A percentile compares a stretch with the other conserved stretches of the same genome.
These are phyloP conservation scores for Epinotia ramella DNA, from an alignment of 2,888 invertebrate genomes.

Conservation along the genomic window DNA sequence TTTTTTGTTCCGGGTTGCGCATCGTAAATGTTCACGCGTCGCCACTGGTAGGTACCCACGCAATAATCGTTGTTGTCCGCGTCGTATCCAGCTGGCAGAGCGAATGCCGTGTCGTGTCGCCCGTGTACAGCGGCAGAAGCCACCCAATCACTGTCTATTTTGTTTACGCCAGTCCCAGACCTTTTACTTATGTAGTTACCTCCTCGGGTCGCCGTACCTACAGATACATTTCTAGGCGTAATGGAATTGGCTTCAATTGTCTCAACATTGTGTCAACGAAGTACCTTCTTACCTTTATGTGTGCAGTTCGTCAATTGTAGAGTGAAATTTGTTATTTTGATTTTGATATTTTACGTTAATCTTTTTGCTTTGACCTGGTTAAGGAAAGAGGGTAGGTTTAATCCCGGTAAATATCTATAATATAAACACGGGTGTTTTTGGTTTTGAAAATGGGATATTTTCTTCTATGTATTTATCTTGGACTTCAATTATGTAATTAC, in stretches of 20 bases:
- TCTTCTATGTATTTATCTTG: too few relatives aligned
- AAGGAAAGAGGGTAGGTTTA: too few relatives aligned
- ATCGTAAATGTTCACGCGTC: too few relatives aligned
- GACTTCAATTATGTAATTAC: too few relatives aligned
- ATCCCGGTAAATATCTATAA: too few relatives aligned
- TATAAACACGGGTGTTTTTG: too few relatives aligned
- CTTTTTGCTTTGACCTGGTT: too few relatives aligned
- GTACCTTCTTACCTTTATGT: neutral
- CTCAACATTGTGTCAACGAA: neutral
- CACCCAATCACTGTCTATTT: constrained; percentile 53
- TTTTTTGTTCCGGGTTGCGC: too few relatives aligned
- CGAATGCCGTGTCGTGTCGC: neutral
- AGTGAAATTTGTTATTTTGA: too few relatives aligned
- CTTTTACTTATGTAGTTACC: constrained; percentile 53
- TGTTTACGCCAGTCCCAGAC: constrained; percentile 53
- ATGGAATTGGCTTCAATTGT: neutral
- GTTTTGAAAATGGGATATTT: too few relatives aligned
- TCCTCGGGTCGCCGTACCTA: neutral
- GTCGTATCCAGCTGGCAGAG: constrained; percentile 2
- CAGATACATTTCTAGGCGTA: neutral
- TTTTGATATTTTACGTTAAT: neutral
- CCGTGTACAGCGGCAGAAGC: neutral
- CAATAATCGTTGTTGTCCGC: neutral
- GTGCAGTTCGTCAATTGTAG: neutral
- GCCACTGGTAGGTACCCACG: neutral